Evolutionary conservation across 2,113 vertebrate species (phyloP).

Genomic region (Dasyurus viverrinus): DNA sequence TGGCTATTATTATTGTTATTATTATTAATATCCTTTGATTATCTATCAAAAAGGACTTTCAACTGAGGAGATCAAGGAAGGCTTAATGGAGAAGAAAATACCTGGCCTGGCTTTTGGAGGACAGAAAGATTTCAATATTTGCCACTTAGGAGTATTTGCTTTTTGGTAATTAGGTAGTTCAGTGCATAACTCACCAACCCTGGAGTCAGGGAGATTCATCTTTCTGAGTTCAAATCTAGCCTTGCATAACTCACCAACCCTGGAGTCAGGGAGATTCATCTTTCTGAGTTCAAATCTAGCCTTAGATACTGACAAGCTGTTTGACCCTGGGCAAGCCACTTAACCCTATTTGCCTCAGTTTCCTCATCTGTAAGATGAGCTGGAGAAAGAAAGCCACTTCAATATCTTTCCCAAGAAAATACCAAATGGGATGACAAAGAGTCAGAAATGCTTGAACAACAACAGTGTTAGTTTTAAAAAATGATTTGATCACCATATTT

Average conservation of each 20-base stretch:
- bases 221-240: not conserved
- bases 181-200: not conserved
- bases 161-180: not conserved
- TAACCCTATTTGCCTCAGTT: not conserved
- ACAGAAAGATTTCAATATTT: not conserved
- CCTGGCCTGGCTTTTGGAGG: not conserved
- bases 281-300: not conserved
- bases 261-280: not conserved
- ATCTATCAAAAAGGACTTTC: not conserved
- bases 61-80: not conserved
- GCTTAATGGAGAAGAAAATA: not conserved
- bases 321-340: too few relatives aligned
- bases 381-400: not conserved
- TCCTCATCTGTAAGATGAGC: not conserved
- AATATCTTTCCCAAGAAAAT: not conserved
- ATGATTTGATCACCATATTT: not conserved
- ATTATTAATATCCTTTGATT: not conserved
- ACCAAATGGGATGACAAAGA: not conserved
- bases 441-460: not conserved
- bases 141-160: not conserved
- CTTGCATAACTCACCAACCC: not conserved
- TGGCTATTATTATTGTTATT: not conserved
- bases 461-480: not conserved
- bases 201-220: not conserved
- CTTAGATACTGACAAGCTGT: not conserved